Percentiles rank a stretch among this genome's conserved stretches.
Evolutionary conservation across 2,888 invertebrate species (phyloP).

Genomic region (Blera fallax): DNA sequence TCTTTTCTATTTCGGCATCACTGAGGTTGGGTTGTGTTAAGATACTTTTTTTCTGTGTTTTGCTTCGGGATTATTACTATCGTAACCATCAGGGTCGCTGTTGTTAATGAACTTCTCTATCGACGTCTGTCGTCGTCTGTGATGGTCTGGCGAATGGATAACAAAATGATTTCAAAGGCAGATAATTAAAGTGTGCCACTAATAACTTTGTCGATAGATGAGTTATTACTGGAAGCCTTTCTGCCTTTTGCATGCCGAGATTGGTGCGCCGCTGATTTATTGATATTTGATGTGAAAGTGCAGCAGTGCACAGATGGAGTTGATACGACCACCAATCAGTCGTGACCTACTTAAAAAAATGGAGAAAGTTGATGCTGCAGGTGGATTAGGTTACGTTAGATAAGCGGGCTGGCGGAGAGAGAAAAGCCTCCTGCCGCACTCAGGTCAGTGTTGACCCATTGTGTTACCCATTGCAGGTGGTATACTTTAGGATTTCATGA

Average conservation of each 20-base stretch:
- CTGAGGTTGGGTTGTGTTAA: neutral
- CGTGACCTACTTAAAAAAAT: constrained; percentile 8
- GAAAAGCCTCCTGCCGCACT: no score
- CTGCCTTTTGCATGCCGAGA: neutral
- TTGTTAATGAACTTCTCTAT: constrained; percentile 28
- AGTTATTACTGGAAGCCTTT: constrained; percentile 43
- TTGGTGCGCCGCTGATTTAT: constrained; percentile 25
- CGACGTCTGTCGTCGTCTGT: neutral
- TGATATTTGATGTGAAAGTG: constrained; percentile 37
- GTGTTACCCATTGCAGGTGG: no score
- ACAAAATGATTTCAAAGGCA: constrained; percentile 9
- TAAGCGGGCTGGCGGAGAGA: no score
- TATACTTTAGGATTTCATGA: no score
- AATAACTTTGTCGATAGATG: constrained; percentile 22
- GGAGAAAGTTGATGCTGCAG: constrained; percentile 1
- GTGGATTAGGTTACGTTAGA: neutral
- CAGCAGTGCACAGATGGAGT: constrained; percentile 14
- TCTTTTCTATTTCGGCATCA: constrained; percentile 29
- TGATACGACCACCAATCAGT: constrained; percentile 38
- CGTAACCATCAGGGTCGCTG: constrained; percentile 1
- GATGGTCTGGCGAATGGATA: neutral
- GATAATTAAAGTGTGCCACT: constrained; percentile 41
- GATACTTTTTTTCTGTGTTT: no score
- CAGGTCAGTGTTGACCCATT: no score
- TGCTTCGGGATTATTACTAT: neutral